phyloP scores from a whole-genome alignment of 2,888 invertebrate species.

The Lasioglossum calceatum region DNA sequence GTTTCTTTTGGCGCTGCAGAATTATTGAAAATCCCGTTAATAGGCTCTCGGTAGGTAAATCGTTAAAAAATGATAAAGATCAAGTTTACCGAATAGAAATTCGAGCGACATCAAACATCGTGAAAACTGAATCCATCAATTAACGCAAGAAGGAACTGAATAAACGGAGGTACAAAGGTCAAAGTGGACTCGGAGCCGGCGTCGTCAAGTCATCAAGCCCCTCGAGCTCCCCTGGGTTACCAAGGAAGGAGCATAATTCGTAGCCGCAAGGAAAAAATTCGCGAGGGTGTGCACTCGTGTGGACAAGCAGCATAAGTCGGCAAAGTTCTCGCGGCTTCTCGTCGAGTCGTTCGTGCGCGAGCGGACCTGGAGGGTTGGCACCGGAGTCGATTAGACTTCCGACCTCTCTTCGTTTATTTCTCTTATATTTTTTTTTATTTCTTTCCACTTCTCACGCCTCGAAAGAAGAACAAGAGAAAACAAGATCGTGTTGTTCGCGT shows the following conservation, averaged over 20 bases:
- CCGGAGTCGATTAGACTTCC: slow-evolving; percentile 15
- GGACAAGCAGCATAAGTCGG: slow-evolving; percentile 5
- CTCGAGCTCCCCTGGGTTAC: not conserved
- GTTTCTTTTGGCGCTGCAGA: too few species aligned
- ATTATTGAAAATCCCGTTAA: too few species aligned
- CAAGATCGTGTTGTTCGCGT: slow-evolving; percentile 11
- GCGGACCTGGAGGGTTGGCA: not conserved
- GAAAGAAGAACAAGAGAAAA: not conserved
- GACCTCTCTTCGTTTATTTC: not conserved
- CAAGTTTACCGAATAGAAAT: not conserved
- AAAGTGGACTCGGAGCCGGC: not conserved
- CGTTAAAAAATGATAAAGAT: too few species aligned
- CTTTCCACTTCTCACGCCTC: not conserved
- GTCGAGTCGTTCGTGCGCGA: not conserved
- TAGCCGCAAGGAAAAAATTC: not conserved
- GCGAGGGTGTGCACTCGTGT: slow-evolving; percentile 8
- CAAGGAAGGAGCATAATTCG: not conserved
- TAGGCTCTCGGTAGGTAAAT: too few species aligned
- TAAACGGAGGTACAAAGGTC: not conserved
- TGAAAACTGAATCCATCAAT: not conserved
- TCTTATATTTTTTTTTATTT: not conserved
- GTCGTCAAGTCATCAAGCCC: not conserved
- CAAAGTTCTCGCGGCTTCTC: not conserved
- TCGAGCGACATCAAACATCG: not conserved
- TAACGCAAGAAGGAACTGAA: not conserved